Evolutionary conservation across 2,797 vertebrate species (phyloP), one percentile per base, ranked within the genome.

Genomic region (Gephyroberyx darwinii): DNA sequence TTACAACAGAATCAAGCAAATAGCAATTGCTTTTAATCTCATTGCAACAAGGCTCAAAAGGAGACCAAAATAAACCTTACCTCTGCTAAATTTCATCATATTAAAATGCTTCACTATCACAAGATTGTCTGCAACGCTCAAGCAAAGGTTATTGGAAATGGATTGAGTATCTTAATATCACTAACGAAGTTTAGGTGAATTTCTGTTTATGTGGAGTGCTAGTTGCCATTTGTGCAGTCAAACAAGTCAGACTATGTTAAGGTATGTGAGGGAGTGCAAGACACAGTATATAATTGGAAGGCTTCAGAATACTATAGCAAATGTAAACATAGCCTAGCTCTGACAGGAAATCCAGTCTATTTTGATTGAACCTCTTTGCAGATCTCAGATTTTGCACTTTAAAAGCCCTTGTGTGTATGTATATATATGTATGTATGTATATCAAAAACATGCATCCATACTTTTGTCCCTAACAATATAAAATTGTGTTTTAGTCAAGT

Each of bases 251-350:
- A 87, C 41, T 64, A 77, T 67, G 74, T 82, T 69, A 84, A 83
- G 69, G 16, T 82, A 81, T 82, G 85, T 83, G 86, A 89, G 75
- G 89, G 87, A 92, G 93, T 91, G 91, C 91, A 92, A 93, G 87
- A 90, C 84, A 90, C 84, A 41, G 88, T 90, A 87, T 71, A 65
- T 82, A 80, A 84, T 82, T 86, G 88, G 91, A 93, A 94, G 92
- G 92, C 90, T 94, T 93, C 80, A 89, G 85, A 93, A 94, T 89
- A 92, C 91, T 91, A 90, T 87, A 86, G 89, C 92, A 88, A 91
- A 92, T 93, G 91, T 94, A 93, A 94, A 93, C 93, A 91, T 90
- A 85, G 90, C 89, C 88, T 90, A 92, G 84, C 87, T 89, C 86
- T 87, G 90, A 87, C 90, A 92, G 88, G 86, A 91, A 84, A 87